Percentiles rank a stretch among this genome's conserved stretches.
Conservation (phyloP, 35 echinoderm and acorn worm genomes). For the Heliocidaris erythrogramma region DNA sequence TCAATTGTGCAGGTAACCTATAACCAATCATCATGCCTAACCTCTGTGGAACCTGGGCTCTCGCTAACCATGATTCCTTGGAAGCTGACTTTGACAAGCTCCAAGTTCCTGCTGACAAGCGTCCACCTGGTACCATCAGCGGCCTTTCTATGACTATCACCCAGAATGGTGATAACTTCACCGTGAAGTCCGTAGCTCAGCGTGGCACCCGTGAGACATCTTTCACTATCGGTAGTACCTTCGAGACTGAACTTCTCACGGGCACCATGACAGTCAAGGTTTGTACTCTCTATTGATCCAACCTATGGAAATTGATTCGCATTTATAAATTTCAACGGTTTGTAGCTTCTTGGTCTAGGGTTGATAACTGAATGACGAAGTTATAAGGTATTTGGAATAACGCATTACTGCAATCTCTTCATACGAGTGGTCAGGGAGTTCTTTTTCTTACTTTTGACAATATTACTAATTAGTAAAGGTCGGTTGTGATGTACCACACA, state of each 20-base stretch:
- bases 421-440: no score
- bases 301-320: no score
- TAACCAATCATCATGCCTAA: constrained; percentile 29
- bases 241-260: constrained; percentile 41
- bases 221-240: constrained; percentile 62
- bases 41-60: constrained; percentile 55
- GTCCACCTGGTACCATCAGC: constrained; percentile 28
- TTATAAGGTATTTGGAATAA: no score
- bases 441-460: no score
- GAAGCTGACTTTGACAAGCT: constrained; percentile 56
- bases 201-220: constrained; percentile 47
- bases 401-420: no score
- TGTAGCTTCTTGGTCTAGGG: no score
- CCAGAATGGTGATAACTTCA: constrained; percentile 78
- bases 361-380: no score
- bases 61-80: constrained; percentile 59
- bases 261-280: constrained; percentile 32
- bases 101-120: constrained; percentile 41
- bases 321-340: no score
- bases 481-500: no score
- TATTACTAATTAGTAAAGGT: no score
- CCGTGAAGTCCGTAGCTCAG: constrained; percentile 54
- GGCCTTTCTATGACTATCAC: constrained; percentile 50
- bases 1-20: neutral
- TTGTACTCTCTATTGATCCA: neutral